Base-by-base conservation (phyloP, 1,140 invertebrate species). In the Saccostrea glomerata region DNA sequence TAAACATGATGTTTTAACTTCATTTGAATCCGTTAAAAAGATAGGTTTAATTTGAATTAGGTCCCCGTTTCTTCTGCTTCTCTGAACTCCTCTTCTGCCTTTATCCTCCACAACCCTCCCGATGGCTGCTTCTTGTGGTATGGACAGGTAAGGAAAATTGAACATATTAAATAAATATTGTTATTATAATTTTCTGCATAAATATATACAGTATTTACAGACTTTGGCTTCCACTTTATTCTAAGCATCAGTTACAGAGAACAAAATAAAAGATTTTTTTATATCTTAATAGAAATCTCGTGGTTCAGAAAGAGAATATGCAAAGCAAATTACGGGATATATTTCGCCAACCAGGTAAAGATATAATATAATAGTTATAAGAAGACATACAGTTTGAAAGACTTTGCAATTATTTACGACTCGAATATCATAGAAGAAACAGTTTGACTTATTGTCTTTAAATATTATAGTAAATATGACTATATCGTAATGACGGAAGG, bases 301-400 rank as follows among this genome's bases (percentile, higher is more conserved):
- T 60, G 88, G 90, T 54, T 85, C 88, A 23, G 89, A 90, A 82
- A 58, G 90, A 66, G 89, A 91, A 66, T 91, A 90, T 66, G 88
- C 90, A 30, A 91, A 90, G 73, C 89, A 86, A 66, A 89, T 91
- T 82, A 70, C 90, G 23, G 89, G 83, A 55, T 90, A 90, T 86
- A 70, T 91, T 55, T 86, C 89, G 55, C 86, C 90, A 17, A 70
- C 87, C 55, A 89, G 88, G 90, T 91, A 86, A 55, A 3, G 40
- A n/a, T n/a, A n/a, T n/a, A n/a, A n/a, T n/a, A n/a, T 36, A 36
- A 36, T 36, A 36, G 2, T 36, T 36, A 1, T 36, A 36, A 36
- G 30, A 36, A 36, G 30, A 36, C 30, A 36, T 36, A 36, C 30
- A 36, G 30, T 36, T 36, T 36, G 30, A 36, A 36, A 36, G 30